These are phyloP conservation scores for Todus mexicanus DNA, from an alignment of 2,797 vertebrate species.

Conservation along the genomic window DNA sequence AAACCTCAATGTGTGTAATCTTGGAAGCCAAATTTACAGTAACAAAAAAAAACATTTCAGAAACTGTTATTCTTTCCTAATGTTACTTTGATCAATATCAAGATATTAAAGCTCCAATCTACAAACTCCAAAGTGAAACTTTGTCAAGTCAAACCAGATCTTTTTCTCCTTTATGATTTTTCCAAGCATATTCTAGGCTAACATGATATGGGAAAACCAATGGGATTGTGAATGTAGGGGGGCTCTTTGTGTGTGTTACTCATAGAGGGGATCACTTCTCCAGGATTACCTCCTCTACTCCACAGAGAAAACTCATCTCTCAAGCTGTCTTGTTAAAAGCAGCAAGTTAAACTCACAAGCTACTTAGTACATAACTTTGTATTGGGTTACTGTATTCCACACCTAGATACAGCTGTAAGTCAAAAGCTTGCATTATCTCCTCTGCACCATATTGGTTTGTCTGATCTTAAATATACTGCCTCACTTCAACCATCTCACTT, in stretches of 20 bases:
- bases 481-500: neutral
- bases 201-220: neutral
- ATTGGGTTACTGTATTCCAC: neutral
- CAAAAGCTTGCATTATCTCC: neutral
- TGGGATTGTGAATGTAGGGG: neutral
- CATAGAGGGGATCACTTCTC: neutral
- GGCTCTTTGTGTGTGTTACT: neutral
- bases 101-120: neutral
- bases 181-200: neutral
- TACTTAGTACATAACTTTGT: neutral
- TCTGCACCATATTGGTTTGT: fast-evolving
- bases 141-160: neutral
- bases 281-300: neutral
- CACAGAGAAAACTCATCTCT: neutral
- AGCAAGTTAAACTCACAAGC: neutral
- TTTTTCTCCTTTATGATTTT: neutral
- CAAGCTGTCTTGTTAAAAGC: neutral
- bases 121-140: neutral
- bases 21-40: neutral
- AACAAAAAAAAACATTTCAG: neutral
- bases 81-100: neutral
- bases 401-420: neutral
- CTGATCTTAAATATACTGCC: neutral
- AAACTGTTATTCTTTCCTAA: neutral
- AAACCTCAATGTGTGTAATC: neutral